A percentile compares a stretch with the other conserved stretches of the same genome.
These are phyloP conservation scores for Platanista minor DNA, from an alignment of 2,113 vertebrate genomes.

Conservation along the genomic window DNA sequence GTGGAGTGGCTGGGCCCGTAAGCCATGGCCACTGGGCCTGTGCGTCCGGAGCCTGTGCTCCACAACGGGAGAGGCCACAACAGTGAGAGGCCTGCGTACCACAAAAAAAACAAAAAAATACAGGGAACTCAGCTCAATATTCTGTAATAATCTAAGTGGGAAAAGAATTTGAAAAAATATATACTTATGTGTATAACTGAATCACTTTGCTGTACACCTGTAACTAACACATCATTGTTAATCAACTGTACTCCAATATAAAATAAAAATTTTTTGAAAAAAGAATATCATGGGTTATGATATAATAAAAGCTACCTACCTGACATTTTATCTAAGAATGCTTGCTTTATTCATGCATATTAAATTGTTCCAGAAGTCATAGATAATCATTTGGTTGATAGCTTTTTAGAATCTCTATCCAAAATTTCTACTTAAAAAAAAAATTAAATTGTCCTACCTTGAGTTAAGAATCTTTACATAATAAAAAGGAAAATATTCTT, in stretches of 20 bases:
- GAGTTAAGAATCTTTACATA: not conserved
- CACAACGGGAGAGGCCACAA: no score
- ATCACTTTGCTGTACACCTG: not conserved
- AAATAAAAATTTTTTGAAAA: not conserved
- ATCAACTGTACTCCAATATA: not conserved
- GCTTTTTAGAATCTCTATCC: not conserved
- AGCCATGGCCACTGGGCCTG: no score
- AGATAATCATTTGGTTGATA: not conserved
- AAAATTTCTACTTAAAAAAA: not conserved
- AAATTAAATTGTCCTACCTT: not conserved
- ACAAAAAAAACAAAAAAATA: no score
- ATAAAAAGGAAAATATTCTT: conserved; percentile 6
- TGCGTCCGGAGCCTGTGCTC: no score
- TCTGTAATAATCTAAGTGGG: not conserved
- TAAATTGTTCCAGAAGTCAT: not conserved
- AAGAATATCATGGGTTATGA: not conserved
- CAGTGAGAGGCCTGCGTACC: no score
- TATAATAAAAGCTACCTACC: not conserved
- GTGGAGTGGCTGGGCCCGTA: no score
- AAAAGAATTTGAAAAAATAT: not conserved
- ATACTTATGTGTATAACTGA: not conserved
- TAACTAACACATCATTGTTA: not conserved
- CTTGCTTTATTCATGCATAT: not conserved
- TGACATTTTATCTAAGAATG: not conserved
- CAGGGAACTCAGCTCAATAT: not conserved